Percentiles rank a stretch among this genome's conserved stretches.
These are phyloP conservation scores for Otolemur crassicaudatus DNA, from an alignment of 2,797 vertebrate genomes.

Conservation along the genomic window DNA sequence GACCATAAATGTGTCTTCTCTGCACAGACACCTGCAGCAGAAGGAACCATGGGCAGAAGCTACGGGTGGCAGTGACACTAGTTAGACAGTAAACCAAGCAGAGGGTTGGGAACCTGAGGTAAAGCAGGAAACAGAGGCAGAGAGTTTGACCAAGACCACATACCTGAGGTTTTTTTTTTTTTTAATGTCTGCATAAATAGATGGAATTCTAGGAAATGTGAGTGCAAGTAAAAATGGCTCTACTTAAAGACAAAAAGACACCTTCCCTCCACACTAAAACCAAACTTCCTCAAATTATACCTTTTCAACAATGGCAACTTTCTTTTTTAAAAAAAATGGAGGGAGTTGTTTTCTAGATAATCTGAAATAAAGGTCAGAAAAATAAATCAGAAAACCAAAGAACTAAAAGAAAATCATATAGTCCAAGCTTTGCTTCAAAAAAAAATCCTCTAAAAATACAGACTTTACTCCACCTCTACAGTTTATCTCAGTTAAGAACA, in stretches of 20 bases:
- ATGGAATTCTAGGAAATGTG: slow-evolving; percentile 18
- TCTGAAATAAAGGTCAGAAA: slow-evolving; percentile 21
- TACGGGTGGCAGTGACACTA: not conserved
- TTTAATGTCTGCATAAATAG: not conserved
- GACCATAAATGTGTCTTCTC: not conserved
- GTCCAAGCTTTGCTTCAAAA: not conserved
- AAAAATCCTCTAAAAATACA: not conserved
- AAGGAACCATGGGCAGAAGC: not conserved
- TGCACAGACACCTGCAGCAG: not conserved
- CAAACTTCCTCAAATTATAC: not conserved
- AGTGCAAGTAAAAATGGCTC: slow-evolving; percentile 17
- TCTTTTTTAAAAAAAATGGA: not conserved
- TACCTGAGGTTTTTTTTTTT: not conserved
- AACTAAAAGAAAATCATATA: slow-evolving; percentile 43
- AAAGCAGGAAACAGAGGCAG: not conserved
- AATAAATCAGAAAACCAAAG: slow-evolving; percentile 32
- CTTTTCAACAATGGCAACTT: slow-evolving; percentile 2
- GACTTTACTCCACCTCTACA: slow-evolving; percentile 6
- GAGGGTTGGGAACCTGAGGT: not conserved
- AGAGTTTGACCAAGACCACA: not conserved
- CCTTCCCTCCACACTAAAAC: slow-evolving; percentile 42
- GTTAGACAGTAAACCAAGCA: not conserved
- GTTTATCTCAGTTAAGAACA: slow-evolving; percentile 5
- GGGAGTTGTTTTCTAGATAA: not conserved
- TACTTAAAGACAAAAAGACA: slow-evolving; percentile 49